Percentiles rank a stretch among this genome's conserved stretches.
Conservation (phyloP, 2,797 vertebrate genomes). For the Squalus acanthias region DNA sequence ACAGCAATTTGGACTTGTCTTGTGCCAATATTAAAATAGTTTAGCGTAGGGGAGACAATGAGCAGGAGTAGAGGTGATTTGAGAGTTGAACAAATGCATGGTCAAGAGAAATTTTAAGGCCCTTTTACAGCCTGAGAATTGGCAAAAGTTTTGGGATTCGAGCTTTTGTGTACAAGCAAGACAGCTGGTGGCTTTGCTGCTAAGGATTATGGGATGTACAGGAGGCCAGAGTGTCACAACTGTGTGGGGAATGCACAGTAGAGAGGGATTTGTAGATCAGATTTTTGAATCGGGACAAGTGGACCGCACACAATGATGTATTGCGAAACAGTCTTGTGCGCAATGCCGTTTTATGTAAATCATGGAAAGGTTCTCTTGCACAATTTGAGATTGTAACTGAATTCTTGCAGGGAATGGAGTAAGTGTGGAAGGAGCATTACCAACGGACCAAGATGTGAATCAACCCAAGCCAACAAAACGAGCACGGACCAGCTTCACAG, state of each 20-base stretch:
- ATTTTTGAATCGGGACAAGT: background rate
- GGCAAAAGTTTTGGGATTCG: background rate
- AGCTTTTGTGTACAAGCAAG: background rate
- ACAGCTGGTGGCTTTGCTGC: background rate
- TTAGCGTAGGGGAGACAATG: background rate
- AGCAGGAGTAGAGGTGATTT: background rate
- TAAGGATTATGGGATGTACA: too few species aligned
- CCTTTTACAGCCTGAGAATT: background rate
- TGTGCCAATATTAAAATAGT: background rate
- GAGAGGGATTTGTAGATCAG: background rate
- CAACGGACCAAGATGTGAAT: slow-evolving; percentile 83
- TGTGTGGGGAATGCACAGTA: background rate
- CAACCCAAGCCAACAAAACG: slow-evolving; percentile 92
- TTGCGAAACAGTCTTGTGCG: background rate
- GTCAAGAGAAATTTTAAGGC: background rate
- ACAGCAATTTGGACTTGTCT: background rate
- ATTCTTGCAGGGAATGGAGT: slow-evolving; percentile 72
- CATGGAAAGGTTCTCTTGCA: background rate
- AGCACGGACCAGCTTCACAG: slow-evolving; percentile 95
- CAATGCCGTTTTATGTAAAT: background rate
- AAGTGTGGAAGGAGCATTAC: slow-evolving; percentile 78
- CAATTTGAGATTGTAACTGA: background rate
- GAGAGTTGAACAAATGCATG: background rate
- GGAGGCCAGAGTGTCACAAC: background rate
- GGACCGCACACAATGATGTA: background rate